Evolutionary conservation across 2,113 vertebrate genomes (phyloP).

Genomic region (Tetrao urogallus): DNA sequence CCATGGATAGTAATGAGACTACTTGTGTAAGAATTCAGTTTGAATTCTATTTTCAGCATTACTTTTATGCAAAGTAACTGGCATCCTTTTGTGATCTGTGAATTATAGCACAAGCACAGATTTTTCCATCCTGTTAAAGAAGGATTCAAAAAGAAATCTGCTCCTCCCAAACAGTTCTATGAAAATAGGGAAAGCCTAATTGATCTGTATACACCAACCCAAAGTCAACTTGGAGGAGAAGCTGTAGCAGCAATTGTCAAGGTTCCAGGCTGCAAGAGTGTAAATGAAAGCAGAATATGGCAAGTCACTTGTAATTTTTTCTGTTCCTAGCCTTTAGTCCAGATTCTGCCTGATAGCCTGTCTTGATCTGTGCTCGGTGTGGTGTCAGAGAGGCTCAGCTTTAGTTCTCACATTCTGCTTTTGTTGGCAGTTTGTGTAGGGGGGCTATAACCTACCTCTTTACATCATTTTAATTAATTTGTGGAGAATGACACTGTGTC

Average conservation of each 20-base stretch:
- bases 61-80: neutral
- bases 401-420: neutral
- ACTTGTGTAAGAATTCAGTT: neutral
- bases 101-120: neutral
- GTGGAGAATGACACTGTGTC: neutral
- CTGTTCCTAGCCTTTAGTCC: neutral
- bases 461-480: neutral
- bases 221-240: neutral
- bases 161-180: neutral
- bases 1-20: neutral
- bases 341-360: neutral
- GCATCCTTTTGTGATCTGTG: neutral
- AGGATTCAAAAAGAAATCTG: neutral
- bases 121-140: neutral
- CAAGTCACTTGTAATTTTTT: neutral
- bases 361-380: neutral
- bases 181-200: neutral
- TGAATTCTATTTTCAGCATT: neutral
- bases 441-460: neutral
- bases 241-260: neutral
- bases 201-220: neutral
- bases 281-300: neutral
- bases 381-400: neutral
- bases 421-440: neutral
- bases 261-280: neutral